Percentiles rank a stretch among this genome's conserved stretches.
These are phyloP conservation scores for Xanthorhoe designata DNA, from an alignment of 2,888 invertebrate genomes.

Conservation along the genomic window DNA sequence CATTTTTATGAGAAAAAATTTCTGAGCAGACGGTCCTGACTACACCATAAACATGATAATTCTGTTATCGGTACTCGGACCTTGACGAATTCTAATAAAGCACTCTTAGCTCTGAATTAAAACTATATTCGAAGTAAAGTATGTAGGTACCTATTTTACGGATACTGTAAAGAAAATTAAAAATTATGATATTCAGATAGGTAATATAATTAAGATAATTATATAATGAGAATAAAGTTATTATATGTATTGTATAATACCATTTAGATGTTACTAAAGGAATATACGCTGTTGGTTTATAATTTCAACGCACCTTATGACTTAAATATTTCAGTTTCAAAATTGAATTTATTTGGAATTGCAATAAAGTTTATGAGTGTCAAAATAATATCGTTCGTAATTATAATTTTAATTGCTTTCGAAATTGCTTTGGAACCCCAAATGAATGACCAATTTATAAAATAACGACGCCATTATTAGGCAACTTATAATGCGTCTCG, in stretches of 20 bases:
- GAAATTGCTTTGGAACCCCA: slow-evolving; percentile 17
- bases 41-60: slow-evolving; percentile 12
- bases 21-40: slow-evolving; percentile 45
- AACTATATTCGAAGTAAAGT: background rate
- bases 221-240: too few species aligned
- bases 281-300: too few species aligned
- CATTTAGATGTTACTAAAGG: too few species aligned
- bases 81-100: background rate
- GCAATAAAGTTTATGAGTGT: slow-evolving; percentile 17
- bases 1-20: slow-evolving; percentile 69
- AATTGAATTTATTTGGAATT: background rate
- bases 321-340: background rate
- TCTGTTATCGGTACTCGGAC: slow-evolving; percentile 5
- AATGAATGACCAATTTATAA: slow-evolving; percentile 18
- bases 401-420: slow-evolving; percentile 21
- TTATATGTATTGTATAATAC: too few species aligned
- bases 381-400: slow-evolving; percentile 18
- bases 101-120: background rate
- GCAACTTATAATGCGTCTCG: slow-evolving; percentile 6
- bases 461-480: slow-evolving; percentile 17
- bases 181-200: too few species aligned
- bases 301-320: background rate
- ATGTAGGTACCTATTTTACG: too few species aligned
- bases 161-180: too few species aligned
- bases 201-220: too few species aligned